Evolutionary conservation across 2,888 invertebrate genomes (phyloP), one percentile per base, ranked within the genome.

Genomic region (Nymphalis urticae): DNA sequence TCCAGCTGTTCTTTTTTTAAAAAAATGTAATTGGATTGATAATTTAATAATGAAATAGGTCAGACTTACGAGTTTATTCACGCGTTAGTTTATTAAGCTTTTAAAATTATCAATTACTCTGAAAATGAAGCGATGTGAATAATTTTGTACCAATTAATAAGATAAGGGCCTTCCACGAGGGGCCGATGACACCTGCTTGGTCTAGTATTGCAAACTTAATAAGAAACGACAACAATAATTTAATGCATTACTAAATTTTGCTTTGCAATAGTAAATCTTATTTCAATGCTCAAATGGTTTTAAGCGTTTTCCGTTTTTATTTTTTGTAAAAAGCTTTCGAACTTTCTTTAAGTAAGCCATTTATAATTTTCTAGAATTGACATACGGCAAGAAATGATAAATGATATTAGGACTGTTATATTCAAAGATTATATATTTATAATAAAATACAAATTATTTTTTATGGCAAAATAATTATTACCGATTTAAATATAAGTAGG

Each of bases 391-490:
- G 64, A 42, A 69, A 68, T 66, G 66, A 71, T 71, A 65, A 61
- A 62, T 59, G 66, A 64, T 69, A 65, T 32, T 36, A 42, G 63
- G 68, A 71, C 71, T 71, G 62, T 74, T 69, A 77, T 77, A 74
- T 77, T 79, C 76, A 76, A 78, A 76, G 76, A 77, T 84, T 82
- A 87, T 85, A 87, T 85, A 85, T 85, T 83, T 84, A 82, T 82
- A 82, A 85, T 82, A 84, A 84, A 53, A 17, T 54, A 32, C 6
- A 5, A 27, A 54, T 32, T 32, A 42, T 13, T 42, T 21, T 42
- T 42, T 42, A 13, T 13, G 13, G 13, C 13, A 42, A 4, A 42
- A 10, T 1, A 42, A 0, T 13, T 42, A 13, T 13, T 4, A 42
- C 10, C 13, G 42, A 3, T 13, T 42, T 42, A 10, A 42, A 42